Percentiles rank a stretch among this genome's conserved stretches.
Evolutionary conservation across 2,888 invertebrate genomes (phyloP).

Genomic region (Drosophila affinis): DNA sequence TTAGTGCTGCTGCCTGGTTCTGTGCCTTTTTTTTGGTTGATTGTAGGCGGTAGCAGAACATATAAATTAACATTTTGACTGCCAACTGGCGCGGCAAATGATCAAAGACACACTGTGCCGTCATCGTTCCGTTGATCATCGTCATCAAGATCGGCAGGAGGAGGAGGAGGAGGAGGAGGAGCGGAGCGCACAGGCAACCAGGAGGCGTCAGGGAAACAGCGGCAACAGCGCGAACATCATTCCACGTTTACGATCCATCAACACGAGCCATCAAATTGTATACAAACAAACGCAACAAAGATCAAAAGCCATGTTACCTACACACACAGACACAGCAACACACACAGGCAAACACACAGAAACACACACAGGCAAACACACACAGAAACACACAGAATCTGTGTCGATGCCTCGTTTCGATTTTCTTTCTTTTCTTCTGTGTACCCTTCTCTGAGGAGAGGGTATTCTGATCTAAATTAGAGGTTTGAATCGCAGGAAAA

Average conservation of each 20-base stretch:
- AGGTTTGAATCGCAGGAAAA: neutral
- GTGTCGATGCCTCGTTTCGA: constrained; percentile 46
- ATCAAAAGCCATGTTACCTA: constrained; percentile 80
- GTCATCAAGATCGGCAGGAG: constrained; percentile 7
- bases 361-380: constrained; percentile 37
- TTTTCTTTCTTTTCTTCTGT: constrained; percentile 19
- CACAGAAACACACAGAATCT: constrained; percentile 13
- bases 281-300: constrained; percentile 83
- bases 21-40: constrained; percentile 19
- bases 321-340: constrained; percentile 38
- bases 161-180: neutral
- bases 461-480: neutral
- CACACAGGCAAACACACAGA: constrained; percentile 14
- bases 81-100: constrained; percentile 79
- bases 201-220: constrained; percentile 13
- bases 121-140: constrained; percentile 75
- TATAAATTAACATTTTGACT: constrained; percentile 81
- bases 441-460: neutral
- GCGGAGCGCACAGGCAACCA: constrained; percentile 12
- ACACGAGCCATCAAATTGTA: constrained; percentile 84
- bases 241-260: constrained; percentile 82
- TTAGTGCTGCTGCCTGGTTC: constrained; percentile 59
- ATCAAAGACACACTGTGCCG: constrained; percentile 78
- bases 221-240: constrained; percentile 71
- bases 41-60: constrained; percentile 65